phyloP scores from a whole-genome alignment of 2,797 vertebrate species.

The Sebastes vulpes region DNA sequence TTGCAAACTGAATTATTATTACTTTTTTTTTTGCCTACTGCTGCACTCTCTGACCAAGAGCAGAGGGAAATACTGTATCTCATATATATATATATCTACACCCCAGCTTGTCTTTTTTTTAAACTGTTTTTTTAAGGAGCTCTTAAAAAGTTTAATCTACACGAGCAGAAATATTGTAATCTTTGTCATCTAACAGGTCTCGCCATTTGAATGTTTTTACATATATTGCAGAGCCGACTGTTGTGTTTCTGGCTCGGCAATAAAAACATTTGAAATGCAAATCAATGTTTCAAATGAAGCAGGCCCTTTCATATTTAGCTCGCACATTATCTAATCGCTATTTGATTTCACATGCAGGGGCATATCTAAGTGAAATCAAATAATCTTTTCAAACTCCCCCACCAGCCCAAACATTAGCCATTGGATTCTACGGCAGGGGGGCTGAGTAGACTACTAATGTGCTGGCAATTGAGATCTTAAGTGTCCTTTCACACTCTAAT shows the following conservation, averaged over 20 bases:
- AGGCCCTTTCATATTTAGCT: slow-evolving; percentile 66
- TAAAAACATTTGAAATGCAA: slow-evolving; percentile 67
- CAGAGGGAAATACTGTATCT: slow-evolving; percentile 33
- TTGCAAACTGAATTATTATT: slow-evolving; percentile 43
- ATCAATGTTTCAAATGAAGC: slow-evolving; percentile 73
- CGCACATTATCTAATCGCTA: slow-evolving; percentile 72
- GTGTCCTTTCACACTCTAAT: slow-evolving; percentile 86
- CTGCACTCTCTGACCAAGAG: slow-evolving; percentile 43
- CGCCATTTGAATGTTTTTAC: slow-evolving; percentile 20
- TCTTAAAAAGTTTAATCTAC: slow-evolving; percentile 38
- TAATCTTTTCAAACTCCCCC: slow-evolving; percentile 76
- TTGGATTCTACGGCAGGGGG: slow-evolving; percentile 63
- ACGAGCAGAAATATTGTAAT: slow-evolving; percentile 36
- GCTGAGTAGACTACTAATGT: slow-evolving; percentile 76
- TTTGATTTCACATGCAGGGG: slow-evolving; percentile 79
- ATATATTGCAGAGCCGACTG: slow-evolving; percentile 17
- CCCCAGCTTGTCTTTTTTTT: slow-evolving; percentile 14
- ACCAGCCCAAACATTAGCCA: slow-evolving; percentile 72
- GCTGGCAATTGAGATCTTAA: slow-evolving; percentile 82
- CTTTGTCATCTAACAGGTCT: slow-evolving; percentile 28
- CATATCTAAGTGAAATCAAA: slow-evolving; percentile 86
- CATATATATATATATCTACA: slow-evolving; percentile 15
- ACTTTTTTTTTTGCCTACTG: slow-evolving; percentile 30
- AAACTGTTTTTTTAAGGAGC: slow-evolving; percentile 11
- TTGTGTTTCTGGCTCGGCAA: slow-evolving; percentile 33